Evolutionary conservation across 2,888 invertebrate species (phyloP), one percentile per base, ranked within the genome.

Genomic region (Sarcophaga rosellei): DNA sequence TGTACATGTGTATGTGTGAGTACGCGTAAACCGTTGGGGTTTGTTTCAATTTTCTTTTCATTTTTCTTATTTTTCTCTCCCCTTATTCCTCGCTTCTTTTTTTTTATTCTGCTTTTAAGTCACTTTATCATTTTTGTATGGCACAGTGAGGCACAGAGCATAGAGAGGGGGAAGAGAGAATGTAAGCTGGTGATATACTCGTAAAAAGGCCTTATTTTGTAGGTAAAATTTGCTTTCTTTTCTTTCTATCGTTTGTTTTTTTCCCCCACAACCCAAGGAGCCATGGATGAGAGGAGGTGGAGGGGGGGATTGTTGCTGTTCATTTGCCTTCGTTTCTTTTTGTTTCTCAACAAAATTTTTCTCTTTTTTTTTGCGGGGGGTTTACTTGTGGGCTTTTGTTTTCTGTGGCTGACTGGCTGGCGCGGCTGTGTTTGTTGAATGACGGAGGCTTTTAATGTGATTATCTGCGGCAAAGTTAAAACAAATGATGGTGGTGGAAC

Each of bases 391-490:
- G 25, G 53, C 44, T 77, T 69, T 70, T 74, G 59, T 10, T 63
- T 70, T 12, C 62, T 65, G 62, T 44, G 61, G 15, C 21, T 47
- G 69, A 17, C 57, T 20, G 53, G 65, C 17, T 78, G 47, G 59
- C 61, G 53, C 53, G n/a, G n/a, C n/a, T n/a, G n/a, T 63, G 23
- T 68, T n/a, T 70, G 81, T 65, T 11, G 35, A 35, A 57, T 65
- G 62, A 62, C 1, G 59, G 57, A 66, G 86, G 86, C 86, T 84
- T 86, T 86, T 86, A 86, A 86, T 86, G 84, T 84, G 86, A 86
- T 86, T 86, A 86, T 86, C 86, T 86, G 74, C 81, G 47, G 69
- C 62, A 66, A 66, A 81, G 84, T 86, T 84, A 78, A 84, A 86
- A 84, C 72, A 86, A 86, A 86, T 75, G 84, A 78, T 84, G 84